Conservation (phyloP, 2,113 vertebrate genomes). For the Barnardius zonarius region DNA sequence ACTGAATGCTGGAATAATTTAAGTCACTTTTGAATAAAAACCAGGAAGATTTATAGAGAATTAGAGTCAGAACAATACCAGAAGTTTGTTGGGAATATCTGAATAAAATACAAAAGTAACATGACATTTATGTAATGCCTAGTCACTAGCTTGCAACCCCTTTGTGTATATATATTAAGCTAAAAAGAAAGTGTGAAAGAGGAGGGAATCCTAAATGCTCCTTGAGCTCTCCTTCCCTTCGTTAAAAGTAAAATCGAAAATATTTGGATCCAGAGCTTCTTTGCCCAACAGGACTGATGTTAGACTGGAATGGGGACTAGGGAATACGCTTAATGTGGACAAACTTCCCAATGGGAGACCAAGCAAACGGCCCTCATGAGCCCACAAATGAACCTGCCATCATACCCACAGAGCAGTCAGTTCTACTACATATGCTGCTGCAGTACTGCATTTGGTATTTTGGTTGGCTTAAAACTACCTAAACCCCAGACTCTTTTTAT, state of each 20-base stretch:
- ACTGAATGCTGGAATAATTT: not conserved
- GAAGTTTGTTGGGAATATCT: not conserved
- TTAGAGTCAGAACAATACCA: not conserved
- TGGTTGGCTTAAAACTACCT: not conserved
- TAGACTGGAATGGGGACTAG: not conserved
- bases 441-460: not conserved
- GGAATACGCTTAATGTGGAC: not conserved
- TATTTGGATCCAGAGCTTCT: not conserved
- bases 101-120: not conserved
- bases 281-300: not conserved
- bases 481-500: not conserved
- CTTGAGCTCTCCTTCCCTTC: not conserved
- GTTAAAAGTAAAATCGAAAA: not conserved
- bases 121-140: not conserved
- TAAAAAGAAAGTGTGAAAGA: not conserved
- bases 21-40: not conserved
- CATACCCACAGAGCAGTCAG: not conserved
- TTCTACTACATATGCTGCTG: not conserved
- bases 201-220: not conserved
- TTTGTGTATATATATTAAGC: not conserved
- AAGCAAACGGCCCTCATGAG: not conserved
- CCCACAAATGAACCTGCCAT: not conserved
- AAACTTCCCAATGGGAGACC: not conserved
- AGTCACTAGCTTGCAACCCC: fast-evolving
- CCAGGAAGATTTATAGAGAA: not conserved